Evolutionary conservation across 2,113 vertebrate genomes (phyloP).

Genomic region (Erythrocercus mccallii): DNA sequence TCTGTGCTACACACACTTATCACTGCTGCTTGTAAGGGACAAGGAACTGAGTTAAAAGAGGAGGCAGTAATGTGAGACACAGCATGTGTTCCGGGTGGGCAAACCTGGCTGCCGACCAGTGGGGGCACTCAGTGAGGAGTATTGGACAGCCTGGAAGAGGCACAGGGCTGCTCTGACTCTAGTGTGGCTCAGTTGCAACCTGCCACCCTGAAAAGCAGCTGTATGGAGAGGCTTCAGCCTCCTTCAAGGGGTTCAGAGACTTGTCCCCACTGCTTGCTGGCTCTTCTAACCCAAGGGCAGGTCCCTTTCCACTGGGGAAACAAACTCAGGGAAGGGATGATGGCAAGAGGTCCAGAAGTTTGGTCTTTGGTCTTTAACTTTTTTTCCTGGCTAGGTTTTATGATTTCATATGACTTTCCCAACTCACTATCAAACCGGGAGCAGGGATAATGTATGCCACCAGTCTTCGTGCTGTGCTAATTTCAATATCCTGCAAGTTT

Average conservation of each 20-base stretch:
- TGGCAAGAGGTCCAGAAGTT: not conserved
- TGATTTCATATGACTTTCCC: not conserved
- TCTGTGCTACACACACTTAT: not conserved
- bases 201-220: not conserved
- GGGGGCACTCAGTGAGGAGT: not conserved
- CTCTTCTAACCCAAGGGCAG: not conserved
- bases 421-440: not conserved
- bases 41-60: not conserved
- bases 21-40: not conserved
- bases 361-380: not conserved
- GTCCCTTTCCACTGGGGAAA: not conserved
- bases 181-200: not conserved
- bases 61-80: not conserved
- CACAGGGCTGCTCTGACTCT: not conserved
- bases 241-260: not conserved
- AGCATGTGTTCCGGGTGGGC: fast-evolving
- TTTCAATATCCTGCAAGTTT: not conserved
- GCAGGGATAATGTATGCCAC: not conserved
- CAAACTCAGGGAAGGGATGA: not conserved
- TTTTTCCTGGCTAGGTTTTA: not conserved
- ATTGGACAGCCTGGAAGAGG: not conserved
- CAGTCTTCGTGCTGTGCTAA: not conserved
- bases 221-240: not conserved
- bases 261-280: not conserved
- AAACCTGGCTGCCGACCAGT: not conserved